Evolutionary conservation across 2,113 vertebrate genomes (phyloP).

Genomic region (Lagopus muta): DNA sequence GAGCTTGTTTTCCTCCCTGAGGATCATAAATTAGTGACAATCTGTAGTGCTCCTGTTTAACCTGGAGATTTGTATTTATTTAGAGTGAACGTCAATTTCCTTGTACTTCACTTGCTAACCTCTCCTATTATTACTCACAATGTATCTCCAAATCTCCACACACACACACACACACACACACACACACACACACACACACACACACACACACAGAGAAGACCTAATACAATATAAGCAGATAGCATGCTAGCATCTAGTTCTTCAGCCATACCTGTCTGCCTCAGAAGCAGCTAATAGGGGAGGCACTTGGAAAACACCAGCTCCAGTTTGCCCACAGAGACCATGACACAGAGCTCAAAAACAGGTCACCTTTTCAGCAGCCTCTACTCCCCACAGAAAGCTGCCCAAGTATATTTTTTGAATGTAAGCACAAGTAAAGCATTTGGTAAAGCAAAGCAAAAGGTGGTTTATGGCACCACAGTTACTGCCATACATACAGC

Average conservation of each 20-base stretch:
- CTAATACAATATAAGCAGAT: not conserved
- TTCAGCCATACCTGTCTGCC: not conserved
- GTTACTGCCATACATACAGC: fast-evolving
- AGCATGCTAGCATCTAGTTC: not conserved
- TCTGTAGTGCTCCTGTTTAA: not conserved
- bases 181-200: not conserved
- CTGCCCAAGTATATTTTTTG: fast-evolving
- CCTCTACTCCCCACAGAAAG: fast-evolving
- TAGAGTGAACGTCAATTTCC: not conserved
- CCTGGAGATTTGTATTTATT: not conserved
- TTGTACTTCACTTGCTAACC: not conserved
- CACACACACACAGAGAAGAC: not conserved
- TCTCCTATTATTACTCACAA: not conserved
- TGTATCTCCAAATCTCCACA: not conserved
- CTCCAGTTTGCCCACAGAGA: no score
- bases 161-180: not conserved
- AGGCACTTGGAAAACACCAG: not conserved
- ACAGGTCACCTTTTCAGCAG: fast-evolving
- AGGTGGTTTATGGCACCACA: fast-evolving
- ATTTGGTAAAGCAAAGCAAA: not conserved
- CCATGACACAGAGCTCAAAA: not conserved
- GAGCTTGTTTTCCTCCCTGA: slow-evolving; percentile 3
- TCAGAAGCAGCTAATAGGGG: not conserved
- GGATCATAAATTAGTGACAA: not conserved
- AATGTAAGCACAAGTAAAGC: not conserved